Percentiles rank a stretch among this genome's conserved stretches.
phyloP scores from a whole-genome alignment of 2,113 vertebrate species.

The Furnarius figulus region DNA sequence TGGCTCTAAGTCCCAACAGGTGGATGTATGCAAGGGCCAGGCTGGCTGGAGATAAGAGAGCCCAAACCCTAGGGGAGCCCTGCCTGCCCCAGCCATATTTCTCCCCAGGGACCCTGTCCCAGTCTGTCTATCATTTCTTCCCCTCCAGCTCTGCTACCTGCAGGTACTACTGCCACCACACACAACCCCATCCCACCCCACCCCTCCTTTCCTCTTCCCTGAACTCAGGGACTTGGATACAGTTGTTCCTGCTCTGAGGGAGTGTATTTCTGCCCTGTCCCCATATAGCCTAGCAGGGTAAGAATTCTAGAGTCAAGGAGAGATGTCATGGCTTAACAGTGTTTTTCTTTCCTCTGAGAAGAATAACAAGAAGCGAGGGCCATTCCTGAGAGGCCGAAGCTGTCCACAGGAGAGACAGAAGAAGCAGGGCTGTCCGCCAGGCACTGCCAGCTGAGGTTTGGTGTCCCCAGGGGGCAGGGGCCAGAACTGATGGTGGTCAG shows the following conservation, averaged over 20 bases:
- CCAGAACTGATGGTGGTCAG: constrained; percentile 37
- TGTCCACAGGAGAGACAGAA: not conserved
- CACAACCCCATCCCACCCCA: not conserved
- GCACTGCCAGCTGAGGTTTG: constrained; percentile 58
- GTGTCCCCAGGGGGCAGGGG: constrained; percentile 27
- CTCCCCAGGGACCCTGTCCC: not conserved
- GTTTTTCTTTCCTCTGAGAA: constrained; percentile 61
- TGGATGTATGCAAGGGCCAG: not conserved
- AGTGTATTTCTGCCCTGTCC: not conserved
- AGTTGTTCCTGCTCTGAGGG: not conserved
- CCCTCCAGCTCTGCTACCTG: not conserved
- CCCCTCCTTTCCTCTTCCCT: not conserved
- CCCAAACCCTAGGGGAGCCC: not conserved
- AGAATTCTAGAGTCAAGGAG: not conserved
- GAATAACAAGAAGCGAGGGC: constrained; percentile 90
- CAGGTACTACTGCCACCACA: not conserved
- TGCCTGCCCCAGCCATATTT: not conserved
- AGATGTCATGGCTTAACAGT: not conserved
- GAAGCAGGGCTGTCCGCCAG: constrained; percentile 9
- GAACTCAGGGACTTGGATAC: not conserved
- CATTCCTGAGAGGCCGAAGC: constrained; percentile 84
- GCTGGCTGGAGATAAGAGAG: not conserved
- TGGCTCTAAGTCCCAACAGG: rapidly evolving
- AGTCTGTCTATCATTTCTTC: not conserved
- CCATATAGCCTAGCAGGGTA: not conserved